Conservation (phyloP, 2,888 invertebrate species). For the Hydrotaea diabolus region DNA sequence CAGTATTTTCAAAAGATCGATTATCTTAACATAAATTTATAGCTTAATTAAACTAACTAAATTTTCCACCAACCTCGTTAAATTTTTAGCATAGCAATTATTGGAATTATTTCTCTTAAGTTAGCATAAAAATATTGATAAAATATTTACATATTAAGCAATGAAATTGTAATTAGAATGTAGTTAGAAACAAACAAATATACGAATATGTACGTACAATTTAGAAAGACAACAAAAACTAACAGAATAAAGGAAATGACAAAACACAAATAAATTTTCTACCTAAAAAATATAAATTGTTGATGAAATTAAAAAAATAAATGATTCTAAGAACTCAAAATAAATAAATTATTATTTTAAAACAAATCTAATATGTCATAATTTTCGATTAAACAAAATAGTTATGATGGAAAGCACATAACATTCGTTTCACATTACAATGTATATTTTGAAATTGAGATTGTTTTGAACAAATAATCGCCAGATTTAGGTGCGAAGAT, state of each 20-base stretch:
- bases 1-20: no score
- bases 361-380: neutral
- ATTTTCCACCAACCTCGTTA: neutral
- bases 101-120: neutral
- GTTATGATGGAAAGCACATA: neutral
- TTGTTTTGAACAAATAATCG: no score
- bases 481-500: no score
- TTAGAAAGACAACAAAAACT: neutral
- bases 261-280: slow-evolving; percentile 7
- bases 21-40: no score
- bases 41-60: neutral
- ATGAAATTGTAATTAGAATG: slow-evolving; percentile 8
- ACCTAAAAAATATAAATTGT: neutral
- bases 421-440: neutral
- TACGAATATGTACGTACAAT: neutral
- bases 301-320: no score
- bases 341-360: neutral
- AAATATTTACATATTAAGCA: neutral
- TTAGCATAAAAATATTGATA: neutral
- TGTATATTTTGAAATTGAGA: no score
- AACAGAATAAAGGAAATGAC: neutral
- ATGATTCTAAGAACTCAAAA: no score
- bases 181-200: slow-evolving; percentile 11
- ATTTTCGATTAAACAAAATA: neutral
- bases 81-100: neutral